phyloP scores from a whole-genome alignment of 2,113 vertebrate genomes.

The Oenanthe melanoleuca region DNA sequence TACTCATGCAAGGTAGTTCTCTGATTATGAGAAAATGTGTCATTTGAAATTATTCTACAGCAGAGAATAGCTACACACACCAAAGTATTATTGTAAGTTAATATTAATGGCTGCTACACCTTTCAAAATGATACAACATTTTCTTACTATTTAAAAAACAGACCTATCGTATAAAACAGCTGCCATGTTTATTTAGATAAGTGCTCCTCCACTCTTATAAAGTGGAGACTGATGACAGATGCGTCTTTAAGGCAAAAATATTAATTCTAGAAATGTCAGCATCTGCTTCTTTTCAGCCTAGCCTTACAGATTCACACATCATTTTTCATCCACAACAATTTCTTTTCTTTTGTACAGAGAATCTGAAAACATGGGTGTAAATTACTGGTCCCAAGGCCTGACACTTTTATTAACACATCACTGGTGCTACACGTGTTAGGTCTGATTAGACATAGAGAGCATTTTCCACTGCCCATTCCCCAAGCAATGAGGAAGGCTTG shows the following conservation, averaged over 20 bases:
- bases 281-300: slow-evolving; percentile 76
- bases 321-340: slow-evolving; percentile 61
- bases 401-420: slow-evolving; percentile 70
- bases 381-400: slow-evolving; percentile 54
- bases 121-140: slow-evolving; percentile 29
- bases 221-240: slow-evolving; percentile 74
- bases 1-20: neutral
- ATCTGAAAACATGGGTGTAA: slow-evolving; percentile 67
- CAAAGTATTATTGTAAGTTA: neutral
- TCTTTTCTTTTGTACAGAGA: slow-evolving; percentile 28
- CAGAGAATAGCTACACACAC: neutral
- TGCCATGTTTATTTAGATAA: slow-evolving; percentile 78
- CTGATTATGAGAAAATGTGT: slow-evolving; percentile 27
- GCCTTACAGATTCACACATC: slow-evolving; percentile 65
- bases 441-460: slow-evolving; percentile 7
- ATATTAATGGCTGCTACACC: neutral
- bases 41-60: slow-evolving; percentile 41
- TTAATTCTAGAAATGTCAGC: slow-evolving; percentile 69
- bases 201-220: slow-evolving; percentile 55
- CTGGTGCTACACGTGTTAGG: slow-evolving; percentile 24
- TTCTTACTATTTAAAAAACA: slow-evolving; percentile 36
- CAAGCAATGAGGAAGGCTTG: neutral
- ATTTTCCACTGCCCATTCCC: neutral
- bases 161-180: slow-evolving; percentile 48
- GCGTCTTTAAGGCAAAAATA: slow-evolving; percentile 71